Evolutionary conservation across 2,888 invertebrate genomes (phyloP), one percentile per base, ranked within the genome.

Genomic region (Macrophya alboannulata): DNA sequence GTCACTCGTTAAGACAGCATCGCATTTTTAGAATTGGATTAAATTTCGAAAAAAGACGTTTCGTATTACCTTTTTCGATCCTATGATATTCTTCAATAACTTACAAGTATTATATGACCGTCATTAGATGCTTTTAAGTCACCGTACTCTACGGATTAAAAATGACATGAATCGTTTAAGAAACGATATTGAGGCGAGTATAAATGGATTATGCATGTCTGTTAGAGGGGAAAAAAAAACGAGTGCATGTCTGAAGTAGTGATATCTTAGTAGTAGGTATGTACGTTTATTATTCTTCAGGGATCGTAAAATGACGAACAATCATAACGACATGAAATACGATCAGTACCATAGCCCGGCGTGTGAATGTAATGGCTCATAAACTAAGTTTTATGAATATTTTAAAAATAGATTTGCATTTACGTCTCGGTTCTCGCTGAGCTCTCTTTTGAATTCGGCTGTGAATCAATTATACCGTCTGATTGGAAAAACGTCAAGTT

Each of bases 401-500:
- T 76, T 48, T 40, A 51, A 31, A 37, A 77, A 77, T 37, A 55
- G 25, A 77, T 51, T 77, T 37, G 31, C 31, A 55, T 77, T 77
- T 15, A 31, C 31, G 31, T 77, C 77, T 77, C 51, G 48, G 31
- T 31, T 77, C 31, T 37, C 5, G 17, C 55, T 17, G 17, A 55
- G 55, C 55, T 31, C 77, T 55, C 77, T 21, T 55, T 77, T 55
- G 51, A 55, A 25, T 55, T 77, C 10, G 51, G 55, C 55, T 15
- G 55, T 55, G 77, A 37, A 51, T 77, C 77, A 77, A 77, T 77
- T 77, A 77, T 51, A 77, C 31, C 31, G 4, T 55, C 55, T 77
- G 77, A 77, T 77, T 25, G 77, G 77, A 77, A 77, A 77, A 31
- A 51, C 77, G 51, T 77, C 31, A 55, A 77, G 25, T 55, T 51